Percentiles rank a stretch among this genome's conserved stretches.
phyloP scores from a whole-genome alignment of 2,797 vertebrate genomes.

The Propithecus deckenii region DNA sequence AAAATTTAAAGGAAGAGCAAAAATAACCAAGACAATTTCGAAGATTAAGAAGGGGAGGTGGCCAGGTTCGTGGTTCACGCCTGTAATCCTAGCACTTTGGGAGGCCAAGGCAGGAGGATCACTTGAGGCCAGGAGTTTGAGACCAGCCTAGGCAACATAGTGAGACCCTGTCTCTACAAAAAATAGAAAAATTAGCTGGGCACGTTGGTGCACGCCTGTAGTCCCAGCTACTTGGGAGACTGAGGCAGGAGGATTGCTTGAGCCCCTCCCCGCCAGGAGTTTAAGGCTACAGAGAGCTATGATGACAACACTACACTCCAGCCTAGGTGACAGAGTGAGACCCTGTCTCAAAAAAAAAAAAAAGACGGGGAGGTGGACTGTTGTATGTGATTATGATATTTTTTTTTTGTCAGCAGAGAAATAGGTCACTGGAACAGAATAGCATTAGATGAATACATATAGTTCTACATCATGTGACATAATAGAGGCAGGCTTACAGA shows the following conservation, averaged over 20 bases:
- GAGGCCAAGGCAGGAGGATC: neutral
- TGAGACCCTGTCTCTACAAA: neutral
- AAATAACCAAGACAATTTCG: slow-evolving; percentile 11
- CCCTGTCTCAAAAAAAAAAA: neutral
- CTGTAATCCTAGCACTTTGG: neutral
- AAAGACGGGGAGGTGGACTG: neutral
- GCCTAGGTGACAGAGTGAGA: neutral
- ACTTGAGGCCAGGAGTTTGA: neutral
- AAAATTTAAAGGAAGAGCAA: slow-evolving; percentile 12
- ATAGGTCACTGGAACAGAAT: neutral
- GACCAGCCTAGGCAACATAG: neutral
- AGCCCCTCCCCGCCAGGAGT: neutral
- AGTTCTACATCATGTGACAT: neutral
- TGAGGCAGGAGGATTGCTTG: neutral
- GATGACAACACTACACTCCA: neutral
- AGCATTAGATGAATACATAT: neutral
- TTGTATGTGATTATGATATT: neutral
- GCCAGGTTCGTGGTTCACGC: neutral
- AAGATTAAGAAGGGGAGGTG: neutral
- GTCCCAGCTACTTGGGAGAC: neutral
- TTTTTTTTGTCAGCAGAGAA: slow-evolving; percentile 33
- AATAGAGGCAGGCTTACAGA: neutral
- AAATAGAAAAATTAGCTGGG: neutral
- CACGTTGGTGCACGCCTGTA: neutral
- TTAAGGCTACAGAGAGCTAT: neutral